These are phyloP conservation scores for Ophiodon elongatus DNA, from an alignment of 2,113 vertebrate species.

Conservation along the genomic window DNA sequence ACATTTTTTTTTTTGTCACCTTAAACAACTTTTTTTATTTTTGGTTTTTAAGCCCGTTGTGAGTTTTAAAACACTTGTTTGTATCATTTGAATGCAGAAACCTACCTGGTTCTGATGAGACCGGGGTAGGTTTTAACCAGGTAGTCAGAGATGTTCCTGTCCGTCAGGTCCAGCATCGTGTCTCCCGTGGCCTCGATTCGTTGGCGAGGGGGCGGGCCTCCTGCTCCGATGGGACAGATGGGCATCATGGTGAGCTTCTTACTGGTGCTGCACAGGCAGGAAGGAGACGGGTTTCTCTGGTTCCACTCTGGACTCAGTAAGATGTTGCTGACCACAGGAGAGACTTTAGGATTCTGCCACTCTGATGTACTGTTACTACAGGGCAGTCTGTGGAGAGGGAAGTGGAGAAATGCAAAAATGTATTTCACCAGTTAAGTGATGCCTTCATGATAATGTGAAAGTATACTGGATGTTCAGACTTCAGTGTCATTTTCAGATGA, in stretches of 20 bases:
- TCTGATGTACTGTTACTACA: slow-evolving; percentile 84
- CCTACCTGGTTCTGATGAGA: slow-evolving; percentile 92
- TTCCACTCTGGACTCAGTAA: slow-evolving; percentile 88
- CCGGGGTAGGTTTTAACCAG: slow-evolving; percentile 95
- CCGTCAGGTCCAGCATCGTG: slow-evolving; percentile 91
- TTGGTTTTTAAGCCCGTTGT: neutral
- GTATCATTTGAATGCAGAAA: neutral
- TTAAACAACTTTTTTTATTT: neutral
- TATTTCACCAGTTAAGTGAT: neutral
- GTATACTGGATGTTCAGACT: neutral
- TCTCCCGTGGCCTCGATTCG: slow-evolving; percentile 88
- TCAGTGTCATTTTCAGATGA: neutral
- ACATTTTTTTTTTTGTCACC: neutral
- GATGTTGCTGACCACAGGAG: slow-evolving; percentile 83
- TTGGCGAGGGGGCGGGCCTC: slow-evolving; percentile 90
- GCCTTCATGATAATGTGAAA: neutral
- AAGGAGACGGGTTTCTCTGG: slow-evolving; percentile 88
- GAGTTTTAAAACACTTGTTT: neutral
- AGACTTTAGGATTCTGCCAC: slow-evolving; percentile 87
- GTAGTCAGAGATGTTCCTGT: slow-evolving; percentile 94
- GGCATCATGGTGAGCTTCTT: slow-evolving; percentile 95
- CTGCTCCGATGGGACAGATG: slow-evolving; percentile 91
- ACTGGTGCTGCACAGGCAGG: slow-evolving; percentile 91
- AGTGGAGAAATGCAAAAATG: slow-evolving; percentile 14
- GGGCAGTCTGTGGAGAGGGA: slow-evolving; percentile 72